Evolutionary conservation across 2,888 invertebrate species (phyloP).

Genomic region (Leptinotarsa rubiginosa): DNA sequence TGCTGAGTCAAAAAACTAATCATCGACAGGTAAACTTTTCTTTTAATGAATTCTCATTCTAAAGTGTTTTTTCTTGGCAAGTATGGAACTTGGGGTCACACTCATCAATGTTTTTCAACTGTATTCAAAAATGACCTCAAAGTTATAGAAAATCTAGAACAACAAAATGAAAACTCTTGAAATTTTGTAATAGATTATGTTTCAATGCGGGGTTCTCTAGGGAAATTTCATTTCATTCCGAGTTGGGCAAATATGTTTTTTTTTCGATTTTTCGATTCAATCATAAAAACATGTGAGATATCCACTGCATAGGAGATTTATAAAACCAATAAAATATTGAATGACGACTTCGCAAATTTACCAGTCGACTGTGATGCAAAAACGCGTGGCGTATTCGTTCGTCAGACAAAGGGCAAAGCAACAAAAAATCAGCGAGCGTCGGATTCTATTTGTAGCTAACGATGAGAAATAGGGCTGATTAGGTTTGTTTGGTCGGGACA

Average conservation of each 20-base stretch:
- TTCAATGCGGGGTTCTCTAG: too few relatives aligned
- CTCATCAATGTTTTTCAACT: too few relatives aligned
- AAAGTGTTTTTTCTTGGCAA: not conserved
- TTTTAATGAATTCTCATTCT: not conserved
- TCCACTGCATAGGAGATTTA: constrained; percentile 8
- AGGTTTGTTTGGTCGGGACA: constrained; percentile 54
- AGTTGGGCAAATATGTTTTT: too few relatives aligned
- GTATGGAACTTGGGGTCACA: too few relatives aligned
- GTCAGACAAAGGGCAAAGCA: constrained; percentile 34
- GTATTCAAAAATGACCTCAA: too few relatives aligned
- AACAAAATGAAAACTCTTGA: too few relatives aligned
- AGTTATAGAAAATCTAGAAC: too few relatives aligned
- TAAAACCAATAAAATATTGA: constrained; percentile 13
- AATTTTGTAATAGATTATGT: too few relatives aligned
- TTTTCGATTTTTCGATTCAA: too few relatives aligned
- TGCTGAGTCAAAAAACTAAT: not conserved
- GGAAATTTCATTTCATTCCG: too few relatives aligned
- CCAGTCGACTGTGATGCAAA: constrained; percentile 32
- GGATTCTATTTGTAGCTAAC: constrained; percentile 51
- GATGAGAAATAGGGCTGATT: constrained; percentile 55
- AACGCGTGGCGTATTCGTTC: constrained; percentile 31
- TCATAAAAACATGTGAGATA: not conserved
- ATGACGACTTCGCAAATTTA: constrained; percentile 13
- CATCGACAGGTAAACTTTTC: not conserved
- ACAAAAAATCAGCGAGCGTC: constrained; percentile 46